phyloP scores from a whole-genome alignment of 2,888 invertebrate genomes.

The Eustalomyia histrio region DNA sequence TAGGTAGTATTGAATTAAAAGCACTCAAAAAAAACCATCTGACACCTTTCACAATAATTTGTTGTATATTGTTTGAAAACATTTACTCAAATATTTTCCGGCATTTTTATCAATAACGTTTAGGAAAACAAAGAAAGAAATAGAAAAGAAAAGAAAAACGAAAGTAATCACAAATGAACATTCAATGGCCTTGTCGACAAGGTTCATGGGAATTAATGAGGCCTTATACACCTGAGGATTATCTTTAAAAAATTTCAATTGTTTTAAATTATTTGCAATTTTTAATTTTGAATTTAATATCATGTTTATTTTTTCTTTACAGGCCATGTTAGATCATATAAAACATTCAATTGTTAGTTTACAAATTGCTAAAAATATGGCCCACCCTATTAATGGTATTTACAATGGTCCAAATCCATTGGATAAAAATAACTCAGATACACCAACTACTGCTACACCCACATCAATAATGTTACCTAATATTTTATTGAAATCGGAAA shows the following conservation, averaged over 20 bases:
- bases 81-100: neutral
- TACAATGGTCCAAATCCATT: slow-evolving; percentile 84
- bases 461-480: slow-evolving; percentile 64
- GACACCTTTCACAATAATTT: slow-evolving; percentile 62
- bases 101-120: slow-evolving; percentile 10
- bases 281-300: neutral
- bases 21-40: slow-evolving; percentile 44
- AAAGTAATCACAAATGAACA: slow-evolving; percentile 13
- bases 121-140: slow-evolving; percentile 1
- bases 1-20: slow-evolving; percentile 32
- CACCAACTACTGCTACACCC: slow-evolving; percentile 66
- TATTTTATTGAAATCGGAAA: slow-evolving; percentile 53
- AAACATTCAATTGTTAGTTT: slow-evolving; percentile 99
- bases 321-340: slow-evolving; percentile 97
- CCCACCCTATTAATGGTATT: slow-evolving; percentile 93
- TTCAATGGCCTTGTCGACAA: slow-evolving; percentile 53
- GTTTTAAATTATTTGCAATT: neutral
- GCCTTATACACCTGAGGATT: slow-evolving; percentile 16
- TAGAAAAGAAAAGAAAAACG: slow-evolving; percentile 9
- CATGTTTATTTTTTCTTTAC: slow-evolving; percentile 70
- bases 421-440: slow-evolving; percentile 42
- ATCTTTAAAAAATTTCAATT: neutral
- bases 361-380: slow-evolving; percentile 98
- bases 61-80: slow-evolving; percentile 31
- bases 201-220: slow-evolving; percentile 57